Base-by-base conservation (phyloP, 1,140 invertebrate species). In the Globodera ellingtonae region DNA sequence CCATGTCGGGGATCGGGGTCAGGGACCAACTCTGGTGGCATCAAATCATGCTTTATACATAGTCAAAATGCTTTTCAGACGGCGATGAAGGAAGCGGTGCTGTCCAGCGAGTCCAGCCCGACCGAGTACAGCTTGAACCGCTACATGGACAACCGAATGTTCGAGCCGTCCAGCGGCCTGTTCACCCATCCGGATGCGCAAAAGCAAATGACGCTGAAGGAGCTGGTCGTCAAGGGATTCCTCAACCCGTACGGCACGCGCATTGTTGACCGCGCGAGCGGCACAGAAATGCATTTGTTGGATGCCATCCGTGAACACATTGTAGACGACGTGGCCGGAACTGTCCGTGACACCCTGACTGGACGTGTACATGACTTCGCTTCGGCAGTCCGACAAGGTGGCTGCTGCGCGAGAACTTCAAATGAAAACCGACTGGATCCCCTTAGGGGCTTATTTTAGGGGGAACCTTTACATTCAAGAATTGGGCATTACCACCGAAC, bases 241-340 rank as follows among this genome's bases (percentile, higher is more conserved):
- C 79, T 85, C 21, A 83, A 86, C 65, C 84, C 84, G 6, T 85
- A 85, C 75, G 50, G 66, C 62, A 84, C 82, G 46, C 77, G 78
- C 56, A 78, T 96, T 59, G 93, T 93, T 89, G 94, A 95, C 90
- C 93, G 93, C 35, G 90, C 93, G 89, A 92, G 93, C 70, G 92
- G 93, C 82, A 93, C 94, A 82, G 93, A 95, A 5, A 92, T 95
- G 74, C 92, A 93, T 3, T 88, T 97, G 15, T 92, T 92, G 56
- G 94, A 95, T 84, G 94, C 95, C 0, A 94, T 97, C 65, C 92
- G 93, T 81, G 90, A 92, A 79, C 93, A 93, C 21, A 92, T 96
- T 75, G 93, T 97, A 77, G 93, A 96, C 90, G 93, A 94, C 0
- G 92, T 93, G 21, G 83, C 52, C 47, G 94, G 94, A 18, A 92